Conservation (phyloP, 2,888 invertebrate genomes). For the Sphaerophoria rueppellii region DNA sequence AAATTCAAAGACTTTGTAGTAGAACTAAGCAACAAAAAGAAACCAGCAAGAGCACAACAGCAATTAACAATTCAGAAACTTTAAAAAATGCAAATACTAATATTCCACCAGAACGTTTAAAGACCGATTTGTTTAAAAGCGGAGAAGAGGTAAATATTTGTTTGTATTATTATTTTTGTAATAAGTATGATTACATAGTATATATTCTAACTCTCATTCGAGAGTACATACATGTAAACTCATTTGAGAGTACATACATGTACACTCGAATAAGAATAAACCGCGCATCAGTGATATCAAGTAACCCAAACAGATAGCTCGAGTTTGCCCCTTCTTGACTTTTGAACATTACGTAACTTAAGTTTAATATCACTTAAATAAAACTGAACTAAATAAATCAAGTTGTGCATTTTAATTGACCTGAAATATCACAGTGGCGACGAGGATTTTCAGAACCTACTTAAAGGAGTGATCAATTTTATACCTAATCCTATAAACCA, state of each 20-base stretch:
- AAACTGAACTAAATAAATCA: background rate
- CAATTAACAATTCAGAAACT: slow-evolving; percentile 50
- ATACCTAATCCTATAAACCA: too few relatives aligned
- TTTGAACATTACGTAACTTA: too few relatives aligned
- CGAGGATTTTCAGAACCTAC: too few relatives aligned
- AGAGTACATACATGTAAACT: too few relatives aligned
- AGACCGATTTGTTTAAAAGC: slow-evolving; percentile 19
- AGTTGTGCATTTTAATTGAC: too few relatives aligned
- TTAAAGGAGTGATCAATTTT: too few relatives aligned
- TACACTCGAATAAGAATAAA: background rate
- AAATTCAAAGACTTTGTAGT: slow-evolving; percentile 75
- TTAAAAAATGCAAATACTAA: slow-evolving; percentile 16
- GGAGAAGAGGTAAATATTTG: slow-evolving; percentile 45
- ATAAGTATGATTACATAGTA: background rate
- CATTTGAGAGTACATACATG: background rate
- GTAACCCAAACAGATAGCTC: slow-evolving; percentile 1
- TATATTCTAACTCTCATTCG: too few relatives aligned
- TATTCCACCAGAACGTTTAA: slow-evolving; percentile 30
- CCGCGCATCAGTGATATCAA: too few relatives aligned
- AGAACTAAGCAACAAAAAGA: slow-evolving; percentile 65
- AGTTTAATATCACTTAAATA: too few relatives aligned
- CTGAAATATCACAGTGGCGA: background rate
- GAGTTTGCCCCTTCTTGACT: slow-evolving; percentile 13
- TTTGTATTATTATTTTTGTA: too few relatives aligned
- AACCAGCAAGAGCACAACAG: slow-evolving; percentile 63